Percentiles rank a stretch among this genome's conserved stretches.
Conservation (phyloP, 2,888 invertebrate genomes). For the Hybos culiciformis region DNA sequence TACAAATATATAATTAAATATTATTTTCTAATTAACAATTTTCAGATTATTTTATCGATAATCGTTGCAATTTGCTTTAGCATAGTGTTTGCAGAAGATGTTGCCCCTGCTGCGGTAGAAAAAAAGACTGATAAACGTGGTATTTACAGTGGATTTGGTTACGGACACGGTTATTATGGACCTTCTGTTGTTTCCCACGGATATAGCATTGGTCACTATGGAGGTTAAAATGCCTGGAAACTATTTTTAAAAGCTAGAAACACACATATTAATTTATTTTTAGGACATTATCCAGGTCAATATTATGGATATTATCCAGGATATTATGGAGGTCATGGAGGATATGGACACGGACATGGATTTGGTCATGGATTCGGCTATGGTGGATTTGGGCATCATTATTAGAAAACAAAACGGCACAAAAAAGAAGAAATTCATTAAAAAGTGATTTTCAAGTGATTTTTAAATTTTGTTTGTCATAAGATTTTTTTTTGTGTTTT, state of each 20-base stretch:
- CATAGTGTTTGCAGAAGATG: no score
- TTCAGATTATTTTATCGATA: no score
- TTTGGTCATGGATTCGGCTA: conserved; percentile 2
- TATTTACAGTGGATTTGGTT: conserved; percentile 14
- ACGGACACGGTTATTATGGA: conserved; percentile 1
- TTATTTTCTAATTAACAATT: no score
- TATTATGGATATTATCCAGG: conserved; percentile 5
- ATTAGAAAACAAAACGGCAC: background rate
- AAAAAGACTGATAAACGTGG: conserved; percentile 15
- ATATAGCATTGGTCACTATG: conserved; percentile 3
- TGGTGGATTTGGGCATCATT: background rate
- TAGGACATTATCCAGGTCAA: background rate
- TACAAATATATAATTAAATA: no score
- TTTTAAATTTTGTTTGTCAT: no score
- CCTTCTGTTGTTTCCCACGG: conserved; percentile 4
- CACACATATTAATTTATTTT: no score
- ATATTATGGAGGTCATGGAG: background rate
- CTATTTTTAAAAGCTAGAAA: no score
- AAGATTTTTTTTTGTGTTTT: no score
- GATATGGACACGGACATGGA: conserved; percentile 3
- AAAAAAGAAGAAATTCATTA: background rate
- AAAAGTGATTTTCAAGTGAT: no score
- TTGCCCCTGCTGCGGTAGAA: background rate
- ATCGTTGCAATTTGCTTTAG: no score
- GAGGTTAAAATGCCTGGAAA: background rate